A percentile compares a stretch with the other conserved stretches of the same genome.
These are phyloP conservation scores for Enoplosus armatus DNA, from an alignment of 2,797 vertebrate genomes.

Conservation along the genomic window DNA sequence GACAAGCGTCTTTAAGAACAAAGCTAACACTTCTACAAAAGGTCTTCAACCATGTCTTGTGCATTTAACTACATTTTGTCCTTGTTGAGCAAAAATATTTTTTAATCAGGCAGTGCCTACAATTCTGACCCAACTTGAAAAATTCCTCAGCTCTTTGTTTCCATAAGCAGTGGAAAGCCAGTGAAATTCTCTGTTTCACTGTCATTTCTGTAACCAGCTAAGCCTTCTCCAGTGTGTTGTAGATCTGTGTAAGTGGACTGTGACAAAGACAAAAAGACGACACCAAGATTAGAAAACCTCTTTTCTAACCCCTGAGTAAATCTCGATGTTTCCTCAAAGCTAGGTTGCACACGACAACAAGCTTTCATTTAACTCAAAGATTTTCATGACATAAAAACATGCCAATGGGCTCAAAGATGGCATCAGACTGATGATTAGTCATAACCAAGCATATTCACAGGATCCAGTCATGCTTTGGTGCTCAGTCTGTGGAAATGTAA, in stretches of 20 bases:
- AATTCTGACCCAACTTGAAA: slow-evolving; percentile 51
- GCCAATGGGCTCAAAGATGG: slow-evolving; percentile 34
- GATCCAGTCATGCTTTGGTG: slow-evolving; percentile 26
- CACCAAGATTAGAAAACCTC: slow-evolving; percentile 43
- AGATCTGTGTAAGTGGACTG: slow-evolving; percentile 51
- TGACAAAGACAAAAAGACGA: slow-evolving; percentile 56
- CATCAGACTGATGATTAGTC: slow-evolving; percentile 56
- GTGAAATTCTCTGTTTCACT: slow-evolving; percentile 48
- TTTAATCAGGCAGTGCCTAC: slow-evolving; percentile 19
- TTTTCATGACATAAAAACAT: slow-evolving; percentile 42
- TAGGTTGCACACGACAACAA: slow-evolving; percentile 17
- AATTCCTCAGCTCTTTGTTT: slow-evolving; percentile 57
- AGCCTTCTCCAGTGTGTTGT: slow-evolving; percentile 49
- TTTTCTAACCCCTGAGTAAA: slow-evolving; percentile 37
- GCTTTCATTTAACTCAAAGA: slow-evolving; percentile 44
- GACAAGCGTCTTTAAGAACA: background rate
- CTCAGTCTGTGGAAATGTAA: slow-evolving; percentile 15
- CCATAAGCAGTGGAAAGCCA: slow-evolving; percentile 45
- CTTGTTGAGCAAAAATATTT: background rate
- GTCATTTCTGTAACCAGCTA: slow-evolving; percentile 50
- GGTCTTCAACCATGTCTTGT: background rate
- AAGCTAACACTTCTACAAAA: background rate
- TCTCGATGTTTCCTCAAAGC: slow-evolving; percentile 28
- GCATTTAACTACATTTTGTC: background rate
- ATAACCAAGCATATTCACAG: slow-evolving; percentile 41